Evolutionary conservation across 1,140 invertebrate genomes (phyloP).

Genomic region (Lepidurus apus): DNA sequence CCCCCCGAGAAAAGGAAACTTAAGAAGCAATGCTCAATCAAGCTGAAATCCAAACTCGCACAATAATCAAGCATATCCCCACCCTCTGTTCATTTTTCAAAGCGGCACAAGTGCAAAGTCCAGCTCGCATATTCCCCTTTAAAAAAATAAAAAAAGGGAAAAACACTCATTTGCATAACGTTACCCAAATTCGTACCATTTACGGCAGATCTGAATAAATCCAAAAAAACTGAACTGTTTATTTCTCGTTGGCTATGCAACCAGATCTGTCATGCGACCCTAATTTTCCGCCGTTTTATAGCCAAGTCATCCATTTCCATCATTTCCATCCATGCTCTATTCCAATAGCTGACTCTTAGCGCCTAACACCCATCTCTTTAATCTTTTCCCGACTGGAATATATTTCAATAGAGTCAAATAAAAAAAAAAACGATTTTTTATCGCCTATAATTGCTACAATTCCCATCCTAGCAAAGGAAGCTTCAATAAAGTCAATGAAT

Average conservation of each 20-base stretch:
- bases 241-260: not conserved
- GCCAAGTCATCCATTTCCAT: not conserved
- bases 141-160: not conserved
- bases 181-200: not conserved
- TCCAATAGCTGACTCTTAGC: too few species aligned
- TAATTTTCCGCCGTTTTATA: not conserved
- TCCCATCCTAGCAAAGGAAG: too few species aligned
- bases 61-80: conserved; percentile 1
- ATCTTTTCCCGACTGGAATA: too few species aligned
- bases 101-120: not conserved
- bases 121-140: not conserved
- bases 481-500: too few species aligned
- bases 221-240: not conserved
- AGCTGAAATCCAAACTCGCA: not conserved
- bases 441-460: too few species aligned
- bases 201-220: not conserved
- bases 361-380: too few species aligned
- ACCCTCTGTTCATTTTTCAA: conserved; percentile 10
- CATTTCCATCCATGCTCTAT: too few species aligned
- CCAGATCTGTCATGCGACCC: not conserved
- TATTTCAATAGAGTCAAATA: too few species aligned
- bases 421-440: too few species aligned
- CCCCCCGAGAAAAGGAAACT: not conserved
- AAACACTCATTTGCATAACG: conserved; percentile 1
- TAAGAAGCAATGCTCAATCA: conserved; percentile 9